These are phyloP conservation scores for Hydrozoanthus tunicans DNA, from an alignment of 64 coral and sea anemone genomes.

Conservation along the genomic window DNA sequence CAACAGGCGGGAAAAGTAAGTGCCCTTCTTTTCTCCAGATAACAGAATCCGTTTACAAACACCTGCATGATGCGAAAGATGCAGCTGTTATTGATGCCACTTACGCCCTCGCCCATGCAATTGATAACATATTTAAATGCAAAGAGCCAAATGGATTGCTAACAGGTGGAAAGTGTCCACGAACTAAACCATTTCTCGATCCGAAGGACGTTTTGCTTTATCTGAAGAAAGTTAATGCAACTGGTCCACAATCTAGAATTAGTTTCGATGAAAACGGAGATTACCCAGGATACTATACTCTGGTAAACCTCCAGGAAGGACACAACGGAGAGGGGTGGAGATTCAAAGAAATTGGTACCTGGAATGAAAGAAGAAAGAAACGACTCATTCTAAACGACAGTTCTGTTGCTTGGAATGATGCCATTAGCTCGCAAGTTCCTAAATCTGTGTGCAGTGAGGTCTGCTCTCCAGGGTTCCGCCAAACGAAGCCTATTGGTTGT, in stretches of 20 bases:
- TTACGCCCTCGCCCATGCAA: slow-evolving; percentile 81
- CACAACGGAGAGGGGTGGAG: slow-evolving; percentile 27
- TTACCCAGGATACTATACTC: slow-evolving; percentile 65
- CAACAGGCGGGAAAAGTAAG: not conserved
- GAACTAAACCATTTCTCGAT: slow-evolving; percentile 40
- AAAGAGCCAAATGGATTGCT: slow-evolving; percentile 44
- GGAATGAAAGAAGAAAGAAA: slow-evolving; percentile 32
- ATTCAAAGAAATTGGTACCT: slow-evolving; percentile 64
- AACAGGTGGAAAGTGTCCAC: slow-evolving; percentile 49
- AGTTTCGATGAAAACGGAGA: slow-evolving; percentile 83
- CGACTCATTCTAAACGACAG: slow-evolving; percentile 9
- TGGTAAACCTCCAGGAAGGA: slow-evolving; percentile 61
- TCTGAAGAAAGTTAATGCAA: slow-evolving; percentile 64
- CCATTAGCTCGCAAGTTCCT: slow-evolving; percentile 29
- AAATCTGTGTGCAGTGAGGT: slow-evolving; percentile 73
- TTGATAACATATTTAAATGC: slow-evolving; percentile 76
- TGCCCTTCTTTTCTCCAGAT: slow-evolving; percentile 48
- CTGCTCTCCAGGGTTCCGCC: slow-evolving; percentile 71
- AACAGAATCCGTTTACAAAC: slow-evolving; percentile 49
- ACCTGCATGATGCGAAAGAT: slow-evolving; percentile 60
- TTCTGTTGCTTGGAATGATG: slow-evolving; percentile 66
- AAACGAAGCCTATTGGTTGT: slow-evolving; percentile 66
- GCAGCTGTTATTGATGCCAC: slow-evolving; percentile 81
- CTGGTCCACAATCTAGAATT: slow-evolving; percentile 30
- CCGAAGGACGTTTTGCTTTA: slow-evolving; percentile 67